phyloP scores from a whole-genome alignment of 2,888 invertebrate genomes.

The Acleris literana region DNA sequence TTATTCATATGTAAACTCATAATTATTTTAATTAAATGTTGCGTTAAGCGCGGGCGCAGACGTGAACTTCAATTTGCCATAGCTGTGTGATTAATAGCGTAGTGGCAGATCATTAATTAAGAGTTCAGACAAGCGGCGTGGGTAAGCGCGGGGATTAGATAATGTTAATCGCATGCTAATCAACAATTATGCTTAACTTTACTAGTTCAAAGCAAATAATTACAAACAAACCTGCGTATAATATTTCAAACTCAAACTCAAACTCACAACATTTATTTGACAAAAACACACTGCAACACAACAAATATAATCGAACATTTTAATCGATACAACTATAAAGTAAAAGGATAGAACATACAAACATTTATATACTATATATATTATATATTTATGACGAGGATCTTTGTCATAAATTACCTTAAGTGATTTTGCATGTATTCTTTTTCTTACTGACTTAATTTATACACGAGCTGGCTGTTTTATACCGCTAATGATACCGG shows the following conservation, averaged over 20 bases:
- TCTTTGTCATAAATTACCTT: neutral
- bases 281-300: no score
- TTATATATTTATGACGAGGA: neutral
- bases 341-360: no score
- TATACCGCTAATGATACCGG: constrained; percentile 3
- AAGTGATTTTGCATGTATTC: no score
- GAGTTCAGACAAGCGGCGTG: constrained; percentile 76
- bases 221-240: constrained; percentile 4
- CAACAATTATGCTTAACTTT: constrained; percentile 59
- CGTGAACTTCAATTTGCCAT: constrained; percentile 75
- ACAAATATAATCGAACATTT: no score
- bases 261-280: no score
- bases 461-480: neutral
- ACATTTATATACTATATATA: no score
- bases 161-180: constrained; percentile 65
- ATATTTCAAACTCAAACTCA: no score
- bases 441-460: neutral
- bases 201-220: constrained; percentile 19
- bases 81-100: constrained; percentile 79
- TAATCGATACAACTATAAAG: no score
- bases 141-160: constrained; percentile 68
- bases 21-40: constrained; percentile 72
- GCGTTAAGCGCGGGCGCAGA: constrained; percentile 61
- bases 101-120: constrained; percentile 81
- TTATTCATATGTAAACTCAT: constrained; percentile 47